A percentile compares a stretch with the other conserved stretches of the same genome.
Evolutionary conservation across 2,888 invertebrate genomes (phyloP).

Genomic region (Chironomus tentans): DNA sequence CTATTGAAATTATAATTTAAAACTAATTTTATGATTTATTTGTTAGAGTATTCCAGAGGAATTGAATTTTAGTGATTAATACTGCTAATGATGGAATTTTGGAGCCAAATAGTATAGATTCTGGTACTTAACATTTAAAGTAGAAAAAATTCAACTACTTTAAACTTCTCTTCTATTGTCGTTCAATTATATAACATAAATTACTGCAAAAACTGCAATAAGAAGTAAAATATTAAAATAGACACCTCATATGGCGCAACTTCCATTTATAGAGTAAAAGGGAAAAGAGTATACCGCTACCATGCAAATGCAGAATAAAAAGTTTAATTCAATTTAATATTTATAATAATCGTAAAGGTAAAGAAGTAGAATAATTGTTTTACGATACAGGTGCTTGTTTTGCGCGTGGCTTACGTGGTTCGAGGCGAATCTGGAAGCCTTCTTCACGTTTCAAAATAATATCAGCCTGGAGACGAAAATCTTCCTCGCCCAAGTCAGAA

Average conservation of each 20-base stretch:
- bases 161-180: not conserved
- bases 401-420: slow-evolving; percentile 50
- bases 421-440: slow-evolving; percentile 63
- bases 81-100: no score
- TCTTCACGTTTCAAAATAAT: slow-evolving; percentile 69
- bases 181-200: not conserved
- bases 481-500: slow-evolving; percentile 56
- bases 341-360: not conserved
- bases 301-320: no score
- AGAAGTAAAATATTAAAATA: no score
- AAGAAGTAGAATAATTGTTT: not conserved
- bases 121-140: no score
- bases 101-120: no score
- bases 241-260: no score
- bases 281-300: no score
- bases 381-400: slow-evolving; percentile 35
- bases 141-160: no score
- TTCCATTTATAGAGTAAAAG: no score
- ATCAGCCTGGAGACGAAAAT: slow-evolving; percentile 65
- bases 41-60: not conserved
- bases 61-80: no score
- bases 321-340: no score
- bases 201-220: not conserved
- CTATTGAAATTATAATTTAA: no score
- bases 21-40: not conserved